These are phyloP conservation scores for Dendrolimus punctatus DNA, from an alignment of 1,140 invertebrate species.

Conservation along the genomic window DNA sequence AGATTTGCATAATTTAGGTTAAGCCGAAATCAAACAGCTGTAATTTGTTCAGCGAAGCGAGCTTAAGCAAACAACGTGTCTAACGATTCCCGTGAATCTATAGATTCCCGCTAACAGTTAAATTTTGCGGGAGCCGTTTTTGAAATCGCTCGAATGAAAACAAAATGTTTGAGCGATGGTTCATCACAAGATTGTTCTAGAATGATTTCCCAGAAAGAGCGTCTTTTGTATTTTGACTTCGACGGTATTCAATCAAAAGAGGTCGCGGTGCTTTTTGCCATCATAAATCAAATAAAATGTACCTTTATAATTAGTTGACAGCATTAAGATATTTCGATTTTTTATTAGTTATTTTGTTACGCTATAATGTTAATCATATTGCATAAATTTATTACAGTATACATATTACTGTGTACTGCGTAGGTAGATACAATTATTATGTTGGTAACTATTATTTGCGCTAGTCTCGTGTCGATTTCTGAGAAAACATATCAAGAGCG, in stretches of 20 bases:
- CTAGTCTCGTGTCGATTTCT: constrained; percentile 29
- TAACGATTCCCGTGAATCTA: constrained; percentile 17
- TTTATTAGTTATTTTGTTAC: no score
- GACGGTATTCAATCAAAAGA: no score
- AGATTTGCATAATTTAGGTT: constrained; percentile 29
- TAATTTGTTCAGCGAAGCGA: constrained; percentile 46
- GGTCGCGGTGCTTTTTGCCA: no score
- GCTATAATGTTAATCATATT: no score
- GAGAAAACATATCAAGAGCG: constrained; percentile 35
- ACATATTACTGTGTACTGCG: not conserved
- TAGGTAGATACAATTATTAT: constrained; percentile 5
- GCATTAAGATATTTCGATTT: no score
- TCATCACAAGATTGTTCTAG: constrained; percentile 48
- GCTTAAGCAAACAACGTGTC: constrained; percentile 52
- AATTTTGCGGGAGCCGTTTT: constrained; percentile 58
- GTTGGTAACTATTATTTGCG: constrained; percentile 22
- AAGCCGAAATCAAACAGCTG: constrained; percentile 38
- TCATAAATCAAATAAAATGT: no score
- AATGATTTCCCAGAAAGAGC: constrained; percentile 45
- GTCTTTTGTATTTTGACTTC: constrained; percentile 6
- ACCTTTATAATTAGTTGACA: no score
- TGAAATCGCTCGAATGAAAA: constrained; percentile 56
- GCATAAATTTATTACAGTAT: not conserved
- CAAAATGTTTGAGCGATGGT: constrained; percentile 57
- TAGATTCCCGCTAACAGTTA: constrained; percentile 50